A percentile compares a stretch with the other conserved stretches of the same genome.
phyloP scores from a whole-genome alignment of 2,113 vertebrate genomes.

The Trochalopteron elliotii region DNA sequence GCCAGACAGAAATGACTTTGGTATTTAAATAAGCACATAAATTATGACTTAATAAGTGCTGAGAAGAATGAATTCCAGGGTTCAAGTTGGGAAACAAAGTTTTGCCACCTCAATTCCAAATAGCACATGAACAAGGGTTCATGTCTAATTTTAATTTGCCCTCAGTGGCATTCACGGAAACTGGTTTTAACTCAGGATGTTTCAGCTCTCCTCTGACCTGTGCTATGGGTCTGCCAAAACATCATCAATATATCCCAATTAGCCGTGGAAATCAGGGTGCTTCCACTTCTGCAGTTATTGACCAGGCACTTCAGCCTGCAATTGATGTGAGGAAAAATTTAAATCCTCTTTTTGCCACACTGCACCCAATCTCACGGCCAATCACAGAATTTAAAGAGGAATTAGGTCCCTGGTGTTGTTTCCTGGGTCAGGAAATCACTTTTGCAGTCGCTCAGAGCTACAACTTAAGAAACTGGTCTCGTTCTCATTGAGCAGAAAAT shows the following conservation, averaged over 20 bases:
- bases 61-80: neutral
- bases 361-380: neutral
- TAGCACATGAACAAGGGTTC: neutral
- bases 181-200: neutral
- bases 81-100: neutral
- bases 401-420: neutral
- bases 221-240: neutral
- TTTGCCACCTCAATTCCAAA: neutral
- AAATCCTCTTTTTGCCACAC: neutral
- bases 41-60: neutral
- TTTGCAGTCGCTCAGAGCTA: neutral
- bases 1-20: neutral
- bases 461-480: neutral
- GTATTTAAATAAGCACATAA: neutral
- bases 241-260: fast-evolving
- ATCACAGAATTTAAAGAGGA: neutral
- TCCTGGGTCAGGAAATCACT: neutral
- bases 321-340: neutral
- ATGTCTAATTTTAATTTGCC: neutral
- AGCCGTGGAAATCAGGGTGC: neutral
- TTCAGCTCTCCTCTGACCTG: neutral
- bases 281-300: neutral
- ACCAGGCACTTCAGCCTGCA: neutral
- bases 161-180: neutral
- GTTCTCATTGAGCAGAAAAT: neutral